Evolutionary conservation across 37 sponge, comb jelly and placozoan species (phyloP), one percentile per base, ranked within the genome.

Genomic region (Theonella swinhoei): DNA sequence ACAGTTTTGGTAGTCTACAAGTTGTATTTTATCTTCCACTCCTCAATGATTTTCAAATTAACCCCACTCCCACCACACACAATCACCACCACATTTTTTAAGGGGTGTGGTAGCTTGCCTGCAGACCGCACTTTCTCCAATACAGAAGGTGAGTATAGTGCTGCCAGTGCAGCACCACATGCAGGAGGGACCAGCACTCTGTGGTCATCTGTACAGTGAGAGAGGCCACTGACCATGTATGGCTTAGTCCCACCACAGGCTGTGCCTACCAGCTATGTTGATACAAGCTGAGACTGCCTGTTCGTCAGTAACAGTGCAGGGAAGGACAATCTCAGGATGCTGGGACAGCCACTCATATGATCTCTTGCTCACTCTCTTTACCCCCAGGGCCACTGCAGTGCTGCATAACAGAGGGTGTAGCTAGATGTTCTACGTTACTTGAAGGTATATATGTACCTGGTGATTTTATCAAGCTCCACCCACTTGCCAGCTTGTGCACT

Each of bases 41-140:
- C 34, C 42, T 74, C 19, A 22, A 98, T 80, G 34, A 81, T 80
- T 24, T 94, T 84, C n/a, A 90, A 34, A 34, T 75, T 90, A 1
- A 96, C 88, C 29, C 86, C 90, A 75, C 82, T 94, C 2, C 99
- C 99, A 14, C 99, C 99, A 84, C 99, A 98, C 36, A 98, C 97
- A 61, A 98, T 79, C 11, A 90, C 89, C 32, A 98, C 89, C 0
- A 84, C 31, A 65, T 85, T 82, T 24, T 67, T 39, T 20, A 78
- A 33, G 0, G 59, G 24, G 5, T 34, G 22, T 64, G 97, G 92
- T 2, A 94, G 80, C 40, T 59, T 25, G 31, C 90, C 92, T 0
- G 69, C 43, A n/a, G n/a, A n/a, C 26, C 58, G 38, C 69, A 90
- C 93, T 38, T 92, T 83, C 0, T 81, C 39, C 1, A 43, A 4